Base-by-base conservation (phyloP, 2,113 vertebrate species). In the Sapayoa aenigma region DNA sequence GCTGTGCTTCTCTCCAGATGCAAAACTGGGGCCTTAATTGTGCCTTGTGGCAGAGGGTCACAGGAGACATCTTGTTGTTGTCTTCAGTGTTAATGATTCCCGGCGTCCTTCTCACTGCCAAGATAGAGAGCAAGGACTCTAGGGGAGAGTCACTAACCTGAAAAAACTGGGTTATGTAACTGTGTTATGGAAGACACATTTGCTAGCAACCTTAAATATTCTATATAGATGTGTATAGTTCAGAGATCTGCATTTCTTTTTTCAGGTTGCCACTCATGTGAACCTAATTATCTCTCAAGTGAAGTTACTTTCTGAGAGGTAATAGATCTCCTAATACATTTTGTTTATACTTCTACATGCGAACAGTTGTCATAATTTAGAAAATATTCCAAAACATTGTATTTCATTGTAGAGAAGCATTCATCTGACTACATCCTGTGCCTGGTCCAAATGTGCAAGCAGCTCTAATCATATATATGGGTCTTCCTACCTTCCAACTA, bases 51-150 rank as follows among this genome's bases (percentile, higher is more conserved):
- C 82, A 80, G 3, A 65, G 74, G 82, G 63, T 59, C 76, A 59
- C 37, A 41, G 68, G 67, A 67, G 75, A 80, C 63, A 20, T 49
- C 31, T 23, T 2, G 25, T 9, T 52, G 67, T 44, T 91, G 65
- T 67, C 89, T 75, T 68, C 60, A 24, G 80, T 66, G 87, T 91
- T 91, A 82, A 89, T 94, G 73, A 87, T 94, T 84, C 69, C 66
- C 1, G 1, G 52, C 78, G 24, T 63, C 84, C 33, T 63, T 74
- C 87, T 91, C 47, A 6, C 42, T 53, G 77, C 30, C 30, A 4
- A 56, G 87, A 44, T 56, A 75, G 81, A 55, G 68, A 84, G 50
- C 2, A 1, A 74, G 59, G 50, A 8, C 55, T 79, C 72, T 3
- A 78, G 46, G 42, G 37, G 71, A 37, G 60, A 46, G n/a, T 44